Percentiles rank a stretch among this genome's conserved stretches.
Evolutionary conservation across 2,888 invertebrate genomes (phyloP).

Genomic region (Aporophyla nigra): DNA sequence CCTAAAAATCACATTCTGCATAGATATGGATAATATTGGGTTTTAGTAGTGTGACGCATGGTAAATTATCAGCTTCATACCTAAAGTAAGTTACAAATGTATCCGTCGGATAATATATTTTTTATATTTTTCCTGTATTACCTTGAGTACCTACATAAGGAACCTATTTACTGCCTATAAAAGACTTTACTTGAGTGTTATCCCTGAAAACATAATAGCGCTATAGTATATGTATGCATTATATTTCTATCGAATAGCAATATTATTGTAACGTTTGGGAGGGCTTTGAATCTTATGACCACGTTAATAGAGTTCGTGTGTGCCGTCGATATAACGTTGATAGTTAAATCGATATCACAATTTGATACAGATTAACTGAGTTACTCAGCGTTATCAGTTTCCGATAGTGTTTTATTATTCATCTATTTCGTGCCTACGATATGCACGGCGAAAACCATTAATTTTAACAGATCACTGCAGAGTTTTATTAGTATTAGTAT

Average conservation of each 20-base stretch:
- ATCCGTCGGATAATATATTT: background rate
- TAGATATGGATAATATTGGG: background rate
- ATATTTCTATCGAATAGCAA: conserved; percentile 17
- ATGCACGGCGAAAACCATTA: background rate
- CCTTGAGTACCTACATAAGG: background rate
- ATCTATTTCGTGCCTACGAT: background rate
- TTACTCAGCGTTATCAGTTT: conserved; percentile 11
- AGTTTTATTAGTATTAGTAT: background rate
- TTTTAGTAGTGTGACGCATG: background rate
- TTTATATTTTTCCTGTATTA: background rate
- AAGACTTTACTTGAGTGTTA: background rate
- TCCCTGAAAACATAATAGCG: conserved; percentile 14
- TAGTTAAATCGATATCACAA: conserved; percentile 53
- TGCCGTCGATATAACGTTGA: conserved; percentile 21
- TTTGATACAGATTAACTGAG: conserved; percentile 48
- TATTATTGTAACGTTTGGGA: conserved; percentile 14
- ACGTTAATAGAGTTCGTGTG: conserved; percentile 20
- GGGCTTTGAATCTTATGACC: conserved; percentile 1
- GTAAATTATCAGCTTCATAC: background rate
- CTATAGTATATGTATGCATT: background rate
- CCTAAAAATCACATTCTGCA: background rate
- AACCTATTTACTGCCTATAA: background rate
- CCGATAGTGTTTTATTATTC: conserved; percentile 7
- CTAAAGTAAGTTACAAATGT: no score
- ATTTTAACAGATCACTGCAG: background rate